phyloP scores from a whole-genome alignment of 2,113 vertebrate genomes.

The Thunnus thynnus region DNA sequence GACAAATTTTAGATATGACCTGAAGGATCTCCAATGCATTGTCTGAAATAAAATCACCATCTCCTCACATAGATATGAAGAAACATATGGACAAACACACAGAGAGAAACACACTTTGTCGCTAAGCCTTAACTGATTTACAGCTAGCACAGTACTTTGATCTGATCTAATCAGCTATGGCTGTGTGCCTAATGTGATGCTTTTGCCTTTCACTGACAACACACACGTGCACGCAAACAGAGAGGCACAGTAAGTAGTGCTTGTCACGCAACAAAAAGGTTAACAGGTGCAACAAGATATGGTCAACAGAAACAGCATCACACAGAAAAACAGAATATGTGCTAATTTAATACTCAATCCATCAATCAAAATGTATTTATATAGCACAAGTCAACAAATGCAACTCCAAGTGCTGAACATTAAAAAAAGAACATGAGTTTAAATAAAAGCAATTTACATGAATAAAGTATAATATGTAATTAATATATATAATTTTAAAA shows the following conservation, averaged over 20 bases:
- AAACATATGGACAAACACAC: background rate
- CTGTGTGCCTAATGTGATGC: conserved; percentile 55
- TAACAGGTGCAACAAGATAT: conserved; percentile 18
- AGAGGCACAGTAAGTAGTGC: conserved; percentile 31
- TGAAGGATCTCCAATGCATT: background rate
- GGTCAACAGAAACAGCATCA: background rate
- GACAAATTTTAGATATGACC: background rate
- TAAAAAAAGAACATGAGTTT: too few relatives aligned
- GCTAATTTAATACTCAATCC: too few relatives aligned
- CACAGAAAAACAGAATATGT: background rate
- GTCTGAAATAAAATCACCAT: background rate
- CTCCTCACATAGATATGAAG: background rate
- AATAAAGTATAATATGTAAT: too few relatives aligned
- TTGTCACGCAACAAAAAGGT: conserved; percentile 41
- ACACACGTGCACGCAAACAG: conserved; percentile 42
- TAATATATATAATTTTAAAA: too few relatives aligned
- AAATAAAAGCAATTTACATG: too few relatives aligned
- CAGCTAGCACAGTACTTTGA: conserved; percentile 27
- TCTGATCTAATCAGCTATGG: conserved; percentile 62
- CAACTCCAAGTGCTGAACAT: too few relatives aligned
- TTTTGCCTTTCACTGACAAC: conserved; percentile 51
- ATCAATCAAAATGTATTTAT: too few relatives aligned
- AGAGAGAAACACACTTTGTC: conserved; percentile 21
- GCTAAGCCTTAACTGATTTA: conserved; percentile 45
- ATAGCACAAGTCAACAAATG: too few relatives aligned